Evolutionary conservation across 2,888 invertebrate species (phyloP), one percentile per base, ranked within the genome.

Genomic region (Brachylomia viminalis): DNA sequence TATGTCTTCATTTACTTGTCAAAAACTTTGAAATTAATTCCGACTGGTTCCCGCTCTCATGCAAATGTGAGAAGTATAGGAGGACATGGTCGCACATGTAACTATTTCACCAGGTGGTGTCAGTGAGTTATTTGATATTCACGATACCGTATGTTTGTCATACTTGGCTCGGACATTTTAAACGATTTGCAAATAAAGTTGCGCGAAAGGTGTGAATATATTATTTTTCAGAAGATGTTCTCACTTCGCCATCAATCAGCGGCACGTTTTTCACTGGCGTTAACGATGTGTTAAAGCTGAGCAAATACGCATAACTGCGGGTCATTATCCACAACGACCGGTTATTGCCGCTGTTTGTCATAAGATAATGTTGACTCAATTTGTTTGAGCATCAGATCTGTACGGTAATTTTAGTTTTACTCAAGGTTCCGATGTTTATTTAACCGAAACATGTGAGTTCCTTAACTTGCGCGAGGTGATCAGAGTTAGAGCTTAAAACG

Each of bases 271-370:
- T 75, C 47, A 67, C 66, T 42, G 47, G n/a, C 64, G 78, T 80
- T 86, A 84, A 87, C 82, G 84, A 88, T 65, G 77, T 80, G 87
- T 75, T 85, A 84, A 87, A 65, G 30, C 23, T 79, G 54, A 78
- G 65, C 76, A 76, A 86, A 86, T 84, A 86, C 47, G 52, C 71
- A 65, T 77, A 74, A 86, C 82, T 72, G 79, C 62, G 59, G 17
- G 71, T 69, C 64, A 76, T 75, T 84, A 73, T 71, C 58, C 72
- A 65, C 68, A 52, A 47, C 58, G 69, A 74, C 76, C 72, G 76
- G 84, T 80, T 82, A 62, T 72, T 23, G 56, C 23, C 17, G 66
- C 66, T 62, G 65, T 80, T 82, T 79, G 75, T 78, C 72, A 62
- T 56, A 66, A 70, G 61, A 65, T 72, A 61, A 67, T 20, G 66